A percentile compares a stretch with the other conserved stretches of the same genome.
Evolutionary conservation across 1,140 invertebrate species (phyloP).

Genomic region (Eufriesea mexicana): DNA sequence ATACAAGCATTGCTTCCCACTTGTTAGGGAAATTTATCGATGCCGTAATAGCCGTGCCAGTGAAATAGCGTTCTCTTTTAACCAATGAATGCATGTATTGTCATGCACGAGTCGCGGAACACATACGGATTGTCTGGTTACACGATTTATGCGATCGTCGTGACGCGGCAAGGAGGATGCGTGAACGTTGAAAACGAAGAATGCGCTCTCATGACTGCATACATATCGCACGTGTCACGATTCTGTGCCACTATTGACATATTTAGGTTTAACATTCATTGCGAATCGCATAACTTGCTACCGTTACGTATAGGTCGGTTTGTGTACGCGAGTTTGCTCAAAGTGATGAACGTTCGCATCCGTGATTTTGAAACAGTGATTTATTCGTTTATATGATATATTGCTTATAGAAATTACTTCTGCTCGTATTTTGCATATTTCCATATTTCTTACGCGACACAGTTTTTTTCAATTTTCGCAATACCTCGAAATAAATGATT

Average conservation of each 20-base stretch:
- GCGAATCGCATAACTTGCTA: neutral
- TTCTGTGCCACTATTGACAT: neutral
- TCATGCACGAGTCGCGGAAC: neutral
- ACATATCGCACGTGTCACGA: conserved; percentile 4
- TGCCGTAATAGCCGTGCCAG: no score
- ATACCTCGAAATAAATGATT: no score
- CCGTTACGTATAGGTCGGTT: neutral
- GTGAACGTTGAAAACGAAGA: neutral
- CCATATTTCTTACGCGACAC: no score
- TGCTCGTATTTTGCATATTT: no score
- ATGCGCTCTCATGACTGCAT: neutral
- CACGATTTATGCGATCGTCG: neutral
- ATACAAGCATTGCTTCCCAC: no score
- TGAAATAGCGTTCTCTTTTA: neutral
- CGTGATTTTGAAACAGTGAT: neutral
- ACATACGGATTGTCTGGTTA: neutral
- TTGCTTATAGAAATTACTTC: no score
- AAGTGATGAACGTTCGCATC: neutral
- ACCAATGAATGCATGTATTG: neutral
- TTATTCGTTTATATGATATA: no score
- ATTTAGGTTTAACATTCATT: conserved; percentile 8
- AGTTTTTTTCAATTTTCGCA: no score
- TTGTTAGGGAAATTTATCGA: neutral
- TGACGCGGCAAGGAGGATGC: neutral
- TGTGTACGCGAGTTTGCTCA: neutral